phyloP scores from a whole-genome alignment of 2,113 vertebrate species.

The Clupea harengus region DNA sequence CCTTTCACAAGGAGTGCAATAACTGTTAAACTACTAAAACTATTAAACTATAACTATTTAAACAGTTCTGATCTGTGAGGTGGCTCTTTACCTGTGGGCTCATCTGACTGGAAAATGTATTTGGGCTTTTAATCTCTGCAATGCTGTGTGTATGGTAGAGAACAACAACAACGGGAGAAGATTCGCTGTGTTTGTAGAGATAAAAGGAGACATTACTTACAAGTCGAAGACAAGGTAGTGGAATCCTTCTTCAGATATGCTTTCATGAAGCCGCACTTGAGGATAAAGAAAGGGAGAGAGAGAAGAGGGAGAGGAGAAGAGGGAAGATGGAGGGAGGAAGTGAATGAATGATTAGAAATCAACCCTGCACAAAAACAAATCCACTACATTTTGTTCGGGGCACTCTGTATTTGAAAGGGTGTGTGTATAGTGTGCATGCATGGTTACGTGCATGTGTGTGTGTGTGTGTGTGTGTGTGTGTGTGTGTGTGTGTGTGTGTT shows the following conservation, averaged over 20 bases:
- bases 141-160: not conserved
- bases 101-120: not conserved
- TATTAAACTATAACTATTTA: not conserved
- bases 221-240: conserved; percentile 87
- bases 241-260: conserved; percentile 85
- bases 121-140: not conserved
- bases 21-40: too few relatives aligned
- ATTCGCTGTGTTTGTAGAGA: not conserved
- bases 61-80: not conserved
- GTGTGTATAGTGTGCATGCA: not conserved
- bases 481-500: not conserved
- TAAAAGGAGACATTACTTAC: conserved; percentile 70
- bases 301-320: not conserved
- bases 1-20: not conserved
- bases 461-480: not conserved
- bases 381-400: too few relatives aligned
- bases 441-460: not conserved
- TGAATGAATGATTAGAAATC: not conserved
- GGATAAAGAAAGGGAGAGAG: conserved; percentile 32
- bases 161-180: not conserved
- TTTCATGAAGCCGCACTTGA: conserved; percentile 82
- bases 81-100: not conserved
- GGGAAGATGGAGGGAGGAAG: not conserved
- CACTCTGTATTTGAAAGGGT: not conserved
- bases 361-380: not conserved